Evolutionary conservation across 2,113 vertebrate genomes (phyloP).

Genomic region (Laticauda laticaudata): DNA sequence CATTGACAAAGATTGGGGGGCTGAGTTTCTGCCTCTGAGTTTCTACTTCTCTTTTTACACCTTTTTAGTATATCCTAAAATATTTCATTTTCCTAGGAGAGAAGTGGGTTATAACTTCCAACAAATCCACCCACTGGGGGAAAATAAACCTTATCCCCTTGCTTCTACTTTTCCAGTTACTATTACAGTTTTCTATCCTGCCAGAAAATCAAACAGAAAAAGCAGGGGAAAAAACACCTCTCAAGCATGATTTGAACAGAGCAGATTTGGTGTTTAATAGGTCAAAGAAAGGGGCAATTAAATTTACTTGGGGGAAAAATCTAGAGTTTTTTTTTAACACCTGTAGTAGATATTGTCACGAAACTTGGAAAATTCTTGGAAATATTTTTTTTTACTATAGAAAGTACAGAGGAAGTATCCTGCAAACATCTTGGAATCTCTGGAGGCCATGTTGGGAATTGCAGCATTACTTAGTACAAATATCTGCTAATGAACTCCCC

Average conservation of each 20-base stretch:
- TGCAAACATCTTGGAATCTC: not conserved
- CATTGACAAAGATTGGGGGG: no score
- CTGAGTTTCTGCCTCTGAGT: no score
- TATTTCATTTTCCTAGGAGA: no score
- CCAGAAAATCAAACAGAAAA: not conserved
- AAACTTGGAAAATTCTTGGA: not conserved
- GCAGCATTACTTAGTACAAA: not conserved
- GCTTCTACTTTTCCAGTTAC: not conserved
- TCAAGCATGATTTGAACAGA: not conserved
- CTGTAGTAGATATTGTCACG: not conserved
- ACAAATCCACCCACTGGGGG: not conserved
- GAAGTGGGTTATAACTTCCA: no score
- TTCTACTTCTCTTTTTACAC: no score
- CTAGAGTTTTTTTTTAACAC: not conserved
- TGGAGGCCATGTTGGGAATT: not conserved
- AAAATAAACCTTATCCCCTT: not conserved
- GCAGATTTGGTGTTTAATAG: not conserved
- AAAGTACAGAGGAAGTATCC: not conserved
- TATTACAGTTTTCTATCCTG: not conserved
- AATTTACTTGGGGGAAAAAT: not conserved
- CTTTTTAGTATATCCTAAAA: no score
- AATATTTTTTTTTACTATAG: not conserved
- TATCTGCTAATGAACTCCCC: not conserved
- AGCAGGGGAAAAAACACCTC: not conserved
- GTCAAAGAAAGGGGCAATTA: not conserved